Evolutionary conservation across 2,797 vertebrate genomes (phyloP), one percentile per base, ranked within the genome.

Genomic region (Diglossa cyanea): DNA sequence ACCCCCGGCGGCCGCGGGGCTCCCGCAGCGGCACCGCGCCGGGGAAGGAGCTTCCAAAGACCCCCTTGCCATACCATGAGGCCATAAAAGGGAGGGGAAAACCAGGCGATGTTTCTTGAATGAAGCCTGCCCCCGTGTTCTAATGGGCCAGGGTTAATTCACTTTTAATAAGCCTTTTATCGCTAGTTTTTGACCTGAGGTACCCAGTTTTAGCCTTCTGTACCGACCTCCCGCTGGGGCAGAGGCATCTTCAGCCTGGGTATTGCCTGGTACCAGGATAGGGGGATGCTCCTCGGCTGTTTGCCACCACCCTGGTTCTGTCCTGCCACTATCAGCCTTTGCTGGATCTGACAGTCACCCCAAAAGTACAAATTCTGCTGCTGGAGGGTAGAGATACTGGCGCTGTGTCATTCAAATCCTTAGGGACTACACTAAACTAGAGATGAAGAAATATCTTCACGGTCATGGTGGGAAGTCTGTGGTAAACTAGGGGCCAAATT

Each of bases 161-260:
- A 6, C 23, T 53, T 54, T 65, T 51, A 58, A 35, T 31, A 58
- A 86, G 63, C 9, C 11, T 78, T 96, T 84, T 40, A 13, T 48
- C 16, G 2, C 24, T 11, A 2, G 9, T 35, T 78, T 86, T 88
- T 75, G 31, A 54, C 9, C 40, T 5, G 17, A 25, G 35, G 30
- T 62, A 47, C 20, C 7, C 21, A 5, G 10, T 26, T 57, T 39
- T 48, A 55, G n/a, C 13, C 4, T 65, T 11, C 10, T 44, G 1
- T 10, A 77, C 50, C 0, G 12, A 74, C 1, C 12, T 26, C 7
- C 14, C 0, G 0, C 23, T 1, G 3, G 24, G n/a, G 21, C 1
- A 65, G 42, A 31, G 12, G 20, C 17, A 62, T 10, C 20, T 72
- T 44, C 44, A 57, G 17, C 17, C 23, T 1, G 42, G 25, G 10